Evolutionary conservation across 2,113 vertebrate genomes (phyloP), one percentile per base, ranked within the genome.

Genomic region (Amblyopsis rosae): DNA sequence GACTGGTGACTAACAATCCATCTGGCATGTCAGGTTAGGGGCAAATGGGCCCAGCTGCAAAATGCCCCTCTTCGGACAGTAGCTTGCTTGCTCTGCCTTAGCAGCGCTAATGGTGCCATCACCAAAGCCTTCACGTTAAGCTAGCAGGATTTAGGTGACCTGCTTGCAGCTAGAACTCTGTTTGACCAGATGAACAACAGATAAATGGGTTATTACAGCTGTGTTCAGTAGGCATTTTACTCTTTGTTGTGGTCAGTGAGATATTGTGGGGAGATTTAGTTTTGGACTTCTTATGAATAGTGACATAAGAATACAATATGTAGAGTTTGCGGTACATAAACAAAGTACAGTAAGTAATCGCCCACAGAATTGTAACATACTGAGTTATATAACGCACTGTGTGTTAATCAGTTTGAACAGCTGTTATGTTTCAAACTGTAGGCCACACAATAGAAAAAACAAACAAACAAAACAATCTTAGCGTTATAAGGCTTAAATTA

Each of bases 71-170:
- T 69, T 77, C 50, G 51, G 61, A 67, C 56, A 35, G 73, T 62
- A 71, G 60, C 13, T 64, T 65, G 55, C 82, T 79, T 81, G 75
- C 79, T 83, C 79, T 55, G 57, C 65, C 72, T 59, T 62, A 12
- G 65, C 59, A 66, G 32, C 46, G 53, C 26, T 58, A 53, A 71
- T 41, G 73, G 78, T 77, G 80, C 69, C 70, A 70, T 60, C 41
- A 65, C 81, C 76, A 62, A 73, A 71, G 73, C 69, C 74, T 84
- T 12, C 26, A 26, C 50, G 56, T 68, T 67, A 66, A 65, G 35
- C 35, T 46, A 19, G 9, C 12, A 48, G 77, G 59, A 67, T 59
- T 66, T 47, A 62, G 3, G 62, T 10, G 35, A 73, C 13, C 4
- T 26, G 26, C 19, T 26, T 26, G 19, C 19, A 26, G 19, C 19